Evolutionary conservation across 53 echinoderm and acorn worm genomes (phyloP).

Genomic region (Henricia sp.): DNA sequence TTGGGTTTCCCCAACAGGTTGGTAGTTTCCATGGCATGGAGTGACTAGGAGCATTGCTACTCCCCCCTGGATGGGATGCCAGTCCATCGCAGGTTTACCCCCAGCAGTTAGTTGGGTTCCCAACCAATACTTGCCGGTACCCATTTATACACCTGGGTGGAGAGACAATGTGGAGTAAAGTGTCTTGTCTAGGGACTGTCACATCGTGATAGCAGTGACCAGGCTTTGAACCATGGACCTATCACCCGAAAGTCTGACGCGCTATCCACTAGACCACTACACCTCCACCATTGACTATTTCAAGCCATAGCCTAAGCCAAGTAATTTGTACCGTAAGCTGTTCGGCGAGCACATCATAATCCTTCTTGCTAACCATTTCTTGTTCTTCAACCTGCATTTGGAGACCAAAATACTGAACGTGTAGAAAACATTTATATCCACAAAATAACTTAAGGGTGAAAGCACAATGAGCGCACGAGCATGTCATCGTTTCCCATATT

Average conservation of each 20-base stretch:
- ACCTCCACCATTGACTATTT: too few relatives aligned
- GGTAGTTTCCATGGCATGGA: too few relatives aligned
- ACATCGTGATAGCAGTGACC: background rate
- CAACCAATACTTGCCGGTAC: too few relatives aligned
- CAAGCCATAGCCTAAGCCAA: background rate
- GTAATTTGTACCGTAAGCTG: constrained; percentile 21
- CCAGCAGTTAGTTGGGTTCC: too few relatives aligned
- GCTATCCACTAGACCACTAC: too few relatives aligned
- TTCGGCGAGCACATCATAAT: constrained; percentile 13
- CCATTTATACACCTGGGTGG: too few relatives aligned
- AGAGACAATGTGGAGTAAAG: too few relatives aligned
- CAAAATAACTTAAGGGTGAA: background rate
- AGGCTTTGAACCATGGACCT: background rate
- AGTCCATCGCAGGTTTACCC: too few relatives aligned
- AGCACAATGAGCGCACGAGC: background rate
- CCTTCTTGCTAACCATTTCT: constrained; percentile 11
- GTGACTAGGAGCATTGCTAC: too few relatives aligned
- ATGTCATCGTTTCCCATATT: too few relatives aligned
- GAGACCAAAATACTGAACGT: background rate
- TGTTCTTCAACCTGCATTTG: constrained; percentile 24
- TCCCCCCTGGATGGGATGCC: too few relatives aligned
- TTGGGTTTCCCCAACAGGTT: too few relatives aligned
- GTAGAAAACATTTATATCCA: background rate
- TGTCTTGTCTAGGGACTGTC: background rate
- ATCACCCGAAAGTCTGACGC: background rate